Evolutionary conservation across 1,140 invertebrate species (phyloP).

Genomic region (Rhynchophorus ferrugineus): DNA sequence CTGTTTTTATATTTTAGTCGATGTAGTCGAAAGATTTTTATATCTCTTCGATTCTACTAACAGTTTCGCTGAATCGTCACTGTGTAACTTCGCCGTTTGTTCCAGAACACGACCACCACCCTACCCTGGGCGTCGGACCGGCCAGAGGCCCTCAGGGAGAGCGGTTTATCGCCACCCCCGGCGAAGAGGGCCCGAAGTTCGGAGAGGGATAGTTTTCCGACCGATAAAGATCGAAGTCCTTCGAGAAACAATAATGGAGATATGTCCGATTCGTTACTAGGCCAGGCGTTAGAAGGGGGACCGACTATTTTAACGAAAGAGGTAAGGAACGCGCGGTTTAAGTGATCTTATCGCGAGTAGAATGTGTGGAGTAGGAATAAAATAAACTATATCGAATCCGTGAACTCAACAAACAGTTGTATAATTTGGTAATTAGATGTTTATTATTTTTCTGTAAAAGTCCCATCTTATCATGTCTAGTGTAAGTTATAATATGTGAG

Average conservation of each 20-base stretch:
- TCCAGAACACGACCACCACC: conserved; percentile 38
- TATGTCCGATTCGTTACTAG: conserved; percentile 59
- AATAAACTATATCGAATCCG: too few relatives aligned
- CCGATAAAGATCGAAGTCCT: conserved; percentile 42
- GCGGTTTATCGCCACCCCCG: conserved; percentile 46
- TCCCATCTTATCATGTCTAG: too few relatives aligned
- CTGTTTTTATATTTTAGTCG: too few relatives aligned
- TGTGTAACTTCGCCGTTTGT: conserved; percentile 11
- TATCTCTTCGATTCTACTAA: too few relatives aligned
- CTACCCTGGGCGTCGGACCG: conserved; percentile 48
- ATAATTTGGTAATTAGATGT: too few relatives aligned
- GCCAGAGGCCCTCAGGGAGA: conserved; percentile 39
- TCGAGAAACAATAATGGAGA: conserved; percentile 42
- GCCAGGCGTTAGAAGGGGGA: conserved; percentile 64
- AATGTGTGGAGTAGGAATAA: too few relatives aligned
- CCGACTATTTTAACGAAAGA: conserved; percentile 48
- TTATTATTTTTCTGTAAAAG: too few relatives aligned
- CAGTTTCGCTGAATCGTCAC: too few relatives aligned
- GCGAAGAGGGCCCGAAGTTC: conserved; percentile 48
- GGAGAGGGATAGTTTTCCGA: conserved; percentile 31
- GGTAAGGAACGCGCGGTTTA: conserved; percentile 21
- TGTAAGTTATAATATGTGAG: too few relatives aligned
- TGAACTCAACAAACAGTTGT: too few relatives aligned
- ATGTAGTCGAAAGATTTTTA: neutral
- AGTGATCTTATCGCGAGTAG: too few relatives aligned